Conservation (phyloP, 2,888 invertebrate genomes). For the Plemyria rubiginata region DNA sequence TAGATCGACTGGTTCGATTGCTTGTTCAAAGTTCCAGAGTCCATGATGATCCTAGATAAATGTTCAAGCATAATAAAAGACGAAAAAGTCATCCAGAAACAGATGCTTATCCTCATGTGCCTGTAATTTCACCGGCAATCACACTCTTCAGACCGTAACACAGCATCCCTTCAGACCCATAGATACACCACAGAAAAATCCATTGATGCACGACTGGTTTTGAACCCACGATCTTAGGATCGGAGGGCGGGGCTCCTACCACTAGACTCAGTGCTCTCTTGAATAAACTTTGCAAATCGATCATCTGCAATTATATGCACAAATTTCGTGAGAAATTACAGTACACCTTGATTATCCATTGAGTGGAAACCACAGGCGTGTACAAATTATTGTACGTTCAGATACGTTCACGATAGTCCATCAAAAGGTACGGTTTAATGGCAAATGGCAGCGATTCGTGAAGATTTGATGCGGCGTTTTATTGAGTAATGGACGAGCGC, state of each 20-base stretch:
- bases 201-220: too few relatives aligned
- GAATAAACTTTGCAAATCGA: background rate
- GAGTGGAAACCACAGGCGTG: constrained; percentile 14
- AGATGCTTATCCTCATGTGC: too few relatives aligned
- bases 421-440: constrained; percentile 23
- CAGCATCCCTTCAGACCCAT: too few relatives aligned
- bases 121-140: too few relatives aligned
- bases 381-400: constrained; percentile 7
- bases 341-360: constrained; percentile 8
- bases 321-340: constrained; percentile 17
- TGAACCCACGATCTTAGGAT: too few relatives aligned
- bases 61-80: too few relatives aligned
- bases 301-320: constrained; percentile 1
- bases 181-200: too few relatives aligned
- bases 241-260: too few relatives aligned
- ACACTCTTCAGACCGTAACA: too few relatives aligned
- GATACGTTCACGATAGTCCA: constrained; percentile 18
- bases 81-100: too few relatives aligned
- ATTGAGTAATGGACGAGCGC: too few relatives aligned
- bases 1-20: constrained; percentile 16
- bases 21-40: background rate
- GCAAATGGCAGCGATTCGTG: background rate
- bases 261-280: background rate
- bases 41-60: background rate
- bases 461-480: constrained; percentile 10